A percentile compares a stretch with the other conserved stretches of the same genome.
phyloP scores from a whole-genome alignment of 2,113 vertebrate genomes.

The Dicentrarchus labrax region DNA sequence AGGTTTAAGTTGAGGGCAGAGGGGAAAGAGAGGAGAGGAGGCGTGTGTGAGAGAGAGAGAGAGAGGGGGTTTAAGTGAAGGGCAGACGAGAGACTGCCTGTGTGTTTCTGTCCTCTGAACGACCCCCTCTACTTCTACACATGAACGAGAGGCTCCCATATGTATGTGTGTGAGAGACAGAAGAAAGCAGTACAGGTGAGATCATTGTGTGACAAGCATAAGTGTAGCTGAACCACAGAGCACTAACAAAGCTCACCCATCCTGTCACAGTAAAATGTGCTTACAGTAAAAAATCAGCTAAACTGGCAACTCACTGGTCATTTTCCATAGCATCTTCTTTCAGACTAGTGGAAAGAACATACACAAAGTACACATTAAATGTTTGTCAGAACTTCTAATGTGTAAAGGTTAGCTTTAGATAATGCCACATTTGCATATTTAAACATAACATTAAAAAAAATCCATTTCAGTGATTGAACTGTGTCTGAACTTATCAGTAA shows the following conservation, averaged over 20 bases:
- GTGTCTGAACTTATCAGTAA: no score
- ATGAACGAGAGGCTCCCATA: constrained; percentile 58
- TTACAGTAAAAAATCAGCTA: no score
- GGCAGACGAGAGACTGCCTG: constrained; percentile 76
- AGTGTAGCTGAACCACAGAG: not conserved
- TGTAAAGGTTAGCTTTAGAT: no score
- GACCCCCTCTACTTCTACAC: constrained; percentile 72
- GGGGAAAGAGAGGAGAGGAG: constrained; percentile 67
- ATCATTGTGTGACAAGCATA: not conserved
- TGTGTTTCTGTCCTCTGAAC: constrained; percentile 81
- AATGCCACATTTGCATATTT: no score
- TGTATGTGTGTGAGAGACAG: constrained; percentile 23
- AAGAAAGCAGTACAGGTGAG: constrained; percentile 21
- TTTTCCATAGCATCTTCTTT: no score
- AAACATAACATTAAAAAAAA: no score
- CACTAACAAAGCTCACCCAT: not conserved
- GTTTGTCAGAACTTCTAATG: no score
- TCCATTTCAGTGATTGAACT: no score
- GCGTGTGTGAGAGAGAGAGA: constrained; percentile 53
- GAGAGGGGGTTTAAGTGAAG: constrained; percentile 75
- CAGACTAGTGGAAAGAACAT: no score
- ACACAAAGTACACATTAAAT: no score
- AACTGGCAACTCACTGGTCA: no score
- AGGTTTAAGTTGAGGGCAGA: constrained; percentile 84
- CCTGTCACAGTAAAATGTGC: not conserved